Evolutionary conservation across 2,888 invertebrate species (phyloP).

Genomic region (Ornithoptera alexandrae): DNA sequence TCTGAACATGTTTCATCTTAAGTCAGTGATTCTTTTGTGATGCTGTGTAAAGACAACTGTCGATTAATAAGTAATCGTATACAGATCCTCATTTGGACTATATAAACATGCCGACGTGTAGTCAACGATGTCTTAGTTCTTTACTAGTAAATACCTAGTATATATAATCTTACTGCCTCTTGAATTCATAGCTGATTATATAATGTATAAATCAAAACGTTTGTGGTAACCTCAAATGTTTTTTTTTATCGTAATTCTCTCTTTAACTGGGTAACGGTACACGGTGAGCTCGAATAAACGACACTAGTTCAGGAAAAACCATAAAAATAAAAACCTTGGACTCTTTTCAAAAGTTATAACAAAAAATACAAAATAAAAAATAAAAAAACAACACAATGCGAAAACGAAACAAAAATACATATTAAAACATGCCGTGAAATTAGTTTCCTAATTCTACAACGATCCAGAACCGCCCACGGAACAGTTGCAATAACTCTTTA

Average conservation of each 20-base stretch:
- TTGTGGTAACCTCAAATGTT: background rate
- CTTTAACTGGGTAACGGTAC: background rate
- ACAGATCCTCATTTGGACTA: too few species aligned
- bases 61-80: too few species aligned
- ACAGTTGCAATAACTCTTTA: slow-evolving; percentile 50
- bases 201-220: background rate
- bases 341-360: background rate
- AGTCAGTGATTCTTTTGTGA: too few species aligned
- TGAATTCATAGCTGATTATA: background rate
- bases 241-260: background rate
- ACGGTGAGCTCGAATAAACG: background rate
- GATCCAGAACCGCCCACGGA: slow-evolving; percentile 40
- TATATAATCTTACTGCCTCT: too few species aligned
- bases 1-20: too few species aligned
- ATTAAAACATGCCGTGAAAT: slow-evolving; percentile 29
- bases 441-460: slow-evolving; percentile 35
- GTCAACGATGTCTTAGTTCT: too few species aligned
- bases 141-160: too few species aligned
- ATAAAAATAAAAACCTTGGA: background rate
- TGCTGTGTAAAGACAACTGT: too few species aligned
- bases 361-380: background rate
- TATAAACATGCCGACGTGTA: too few species aligned
- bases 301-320: background rate
- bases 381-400: background rate
- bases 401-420: slow-evolving; percentile 6